These are phyloP conservation scores for Phaethon lepturus DNA, from an alignment of 2,113 vertebrate genomes.

Conservation along the genomic window DNA sequence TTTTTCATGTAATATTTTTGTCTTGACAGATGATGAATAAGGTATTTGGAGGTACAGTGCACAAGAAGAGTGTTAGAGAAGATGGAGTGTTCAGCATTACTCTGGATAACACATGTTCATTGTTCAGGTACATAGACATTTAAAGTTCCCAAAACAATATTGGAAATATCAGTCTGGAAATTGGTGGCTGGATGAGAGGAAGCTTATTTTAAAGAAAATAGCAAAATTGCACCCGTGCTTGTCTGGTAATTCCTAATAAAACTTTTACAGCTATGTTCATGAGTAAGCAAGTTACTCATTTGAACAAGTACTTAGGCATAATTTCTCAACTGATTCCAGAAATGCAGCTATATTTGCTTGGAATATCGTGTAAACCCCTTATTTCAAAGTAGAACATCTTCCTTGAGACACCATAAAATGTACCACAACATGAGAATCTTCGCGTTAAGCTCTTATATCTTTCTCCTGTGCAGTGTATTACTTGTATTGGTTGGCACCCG, in stretches of 20 bases:
- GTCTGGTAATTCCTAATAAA: neutral
- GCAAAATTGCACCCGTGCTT: neutral
- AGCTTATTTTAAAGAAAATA: neutral
- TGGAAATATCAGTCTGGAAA: neutral
- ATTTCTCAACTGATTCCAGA: neutral
- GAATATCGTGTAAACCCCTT: neutral
- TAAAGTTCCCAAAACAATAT: rapidly evolving
- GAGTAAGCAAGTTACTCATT: neutral
- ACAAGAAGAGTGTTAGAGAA: slow-evolving; percentile 94
- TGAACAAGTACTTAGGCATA: neutral
- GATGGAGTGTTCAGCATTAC: slow-evolving; percentile 94
- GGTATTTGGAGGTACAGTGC: slow-evolving; percentile 96
- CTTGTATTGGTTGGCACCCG: neutral
- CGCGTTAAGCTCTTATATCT: neutral
- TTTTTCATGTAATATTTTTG: neutral
- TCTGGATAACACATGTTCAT: slow-evolving; percentile 93
- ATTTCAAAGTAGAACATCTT: neutral
- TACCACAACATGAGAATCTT: neutral
- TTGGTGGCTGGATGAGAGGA: neutral
- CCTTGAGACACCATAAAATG: rapidly evolving
- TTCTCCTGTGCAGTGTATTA: neutral
- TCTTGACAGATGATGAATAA: slow-evolving; percentile 97
- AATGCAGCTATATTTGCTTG: neutral
- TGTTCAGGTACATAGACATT: slow-evolving; percentile 86
- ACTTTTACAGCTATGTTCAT: neutral